Conservation (phyloP, 2,797 vertebrate species). For the Fundulus diaphanus region DNA sequence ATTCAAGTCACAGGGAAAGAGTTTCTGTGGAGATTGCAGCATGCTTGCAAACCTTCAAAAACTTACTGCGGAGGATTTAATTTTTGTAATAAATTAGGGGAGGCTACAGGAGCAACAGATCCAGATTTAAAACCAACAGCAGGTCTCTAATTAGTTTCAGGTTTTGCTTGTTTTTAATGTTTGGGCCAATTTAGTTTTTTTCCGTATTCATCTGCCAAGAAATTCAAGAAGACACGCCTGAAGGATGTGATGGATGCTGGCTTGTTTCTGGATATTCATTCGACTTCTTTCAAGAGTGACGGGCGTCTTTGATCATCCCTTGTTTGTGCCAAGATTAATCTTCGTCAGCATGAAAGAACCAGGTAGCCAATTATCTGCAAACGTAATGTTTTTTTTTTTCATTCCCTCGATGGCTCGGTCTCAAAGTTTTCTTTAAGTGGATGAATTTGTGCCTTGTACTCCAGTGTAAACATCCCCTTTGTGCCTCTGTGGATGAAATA, state of each 20-base stretch:
- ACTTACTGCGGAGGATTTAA: not conserved
- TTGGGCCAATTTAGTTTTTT: not conserved
- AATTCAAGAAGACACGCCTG: conserved; percentile 8
- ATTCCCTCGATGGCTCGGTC: conserved; percentile 7
- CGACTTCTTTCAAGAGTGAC: conserved; percentile 28
- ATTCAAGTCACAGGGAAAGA: not conserved
- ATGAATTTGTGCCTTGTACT: conserved; percentile 27
- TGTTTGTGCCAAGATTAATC: conserved; percentile 59
- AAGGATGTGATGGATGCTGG: conserved; percentile 15
- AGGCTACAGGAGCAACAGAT: not conserved
- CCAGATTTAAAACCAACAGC: conserved; percentile 5
- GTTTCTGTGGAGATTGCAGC: not conserved
- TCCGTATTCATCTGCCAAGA: conserved; percentile 5
- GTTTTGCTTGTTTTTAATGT: not conserved
- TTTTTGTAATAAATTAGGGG: not conserved
- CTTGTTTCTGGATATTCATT: conserved; percentile 29
- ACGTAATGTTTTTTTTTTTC: conserved; percentile 38
- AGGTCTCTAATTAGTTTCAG: not conserved
- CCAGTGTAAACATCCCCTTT: conserved; percentile 18
- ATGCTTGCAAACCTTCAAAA: not conserved
- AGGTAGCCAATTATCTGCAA: conserved; percentile 49
- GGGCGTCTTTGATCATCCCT: conserved; percentile 42
- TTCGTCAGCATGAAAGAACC: conserved; percentile 53
- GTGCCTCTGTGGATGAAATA: conserved; percentile 46
- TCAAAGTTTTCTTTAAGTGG: conserved; percentile 23